Conservation (phyloP, 1,140 invertebrate genomes). For the Semibalanus balanoides region DNA sequence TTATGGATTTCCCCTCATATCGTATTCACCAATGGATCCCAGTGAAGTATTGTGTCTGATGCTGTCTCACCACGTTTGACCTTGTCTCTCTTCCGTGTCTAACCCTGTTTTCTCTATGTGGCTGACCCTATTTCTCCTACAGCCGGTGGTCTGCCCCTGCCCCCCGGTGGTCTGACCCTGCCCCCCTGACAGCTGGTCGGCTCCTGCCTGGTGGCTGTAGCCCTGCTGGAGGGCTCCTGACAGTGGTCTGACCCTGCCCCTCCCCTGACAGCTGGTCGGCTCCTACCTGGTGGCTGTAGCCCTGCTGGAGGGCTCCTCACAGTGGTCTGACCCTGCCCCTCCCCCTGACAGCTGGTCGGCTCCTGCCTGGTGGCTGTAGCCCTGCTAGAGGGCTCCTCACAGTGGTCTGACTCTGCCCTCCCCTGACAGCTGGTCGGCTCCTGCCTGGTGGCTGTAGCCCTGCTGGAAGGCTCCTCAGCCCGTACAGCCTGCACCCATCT, state of each 20-base stretch:
- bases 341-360: neutral
- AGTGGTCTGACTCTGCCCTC: neutral
- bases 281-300: slow-evolving; percentile 4
- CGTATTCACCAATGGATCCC: no score
- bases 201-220: neutral
- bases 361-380: neutral
- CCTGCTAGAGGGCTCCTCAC: neutral
- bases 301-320: neutral
- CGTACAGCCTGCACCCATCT: neutral
- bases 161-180: no score
- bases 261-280: no score
- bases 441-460: slow-evolving; percentile 2
- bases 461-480: neutral
- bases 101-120: no score
- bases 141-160: no score
- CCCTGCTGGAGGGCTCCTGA: neutral
- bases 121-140: no score
- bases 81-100: no score
- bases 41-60: no score
- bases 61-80: no score
- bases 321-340: no score
- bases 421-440: neutral
- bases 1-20: no score
- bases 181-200: neutral
- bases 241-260: no score